Percentiles rank a stretch among this genome's conserved stretches.
Conservation (phyloP, 53 echinoderm and acorn worm species). For the Stichopus horrens region DNA sequence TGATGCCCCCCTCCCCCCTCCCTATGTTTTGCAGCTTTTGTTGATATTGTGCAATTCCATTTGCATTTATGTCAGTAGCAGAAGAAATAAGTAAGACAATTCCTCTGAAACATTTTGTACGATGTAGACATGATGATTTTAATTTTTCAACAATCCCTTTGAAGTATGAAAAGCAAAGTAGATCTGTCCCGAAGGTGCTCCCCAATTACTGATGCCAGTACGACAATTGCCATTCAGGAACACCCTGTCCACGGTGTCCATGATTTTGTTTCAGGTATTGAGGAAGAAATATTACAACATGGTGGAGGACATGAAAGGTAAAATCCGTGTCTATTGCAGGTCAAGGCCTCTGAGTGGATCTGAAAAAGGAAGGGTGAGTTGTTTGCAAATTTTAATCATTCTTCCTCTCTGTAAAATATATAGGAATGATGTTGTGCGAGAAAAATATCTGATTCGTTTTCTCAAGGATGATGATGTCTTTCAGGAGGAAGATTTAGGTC, state of each 20-base stretch:
- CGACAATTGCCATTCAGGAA: neutral
- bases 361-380: constrained; percentile 83
- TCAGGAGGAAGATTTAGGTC: no score
- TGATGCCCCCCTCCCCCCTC: no score
- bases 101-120: no score
- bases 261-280: constrained; percentile 64
- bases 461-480: no score
- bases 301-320: constrained; percentile 99
- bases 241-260: neutral
- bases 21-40: no score
- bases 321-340: constrained; percentile 95
- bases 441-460: neutral
- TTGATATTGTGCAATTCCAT: no score
- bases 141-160: no score
- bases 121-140: no score
- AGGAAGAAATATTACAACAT: constrained; percentile 99
- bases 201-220: neutral
- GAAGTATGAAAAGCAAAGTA: no score
- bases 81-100: no score
- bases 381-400: neutral
- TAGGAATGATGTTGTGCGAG: neutral
- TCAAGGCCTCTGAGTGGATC: constrained; percentile 83
- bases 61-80: no score
- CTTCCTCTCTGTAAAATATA: neutral
- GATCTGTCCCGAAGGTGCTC: neutral